Conservation (phyloP, 1,140 invertebrate genomes). For the Sesamia nonagrioides region DNA sequence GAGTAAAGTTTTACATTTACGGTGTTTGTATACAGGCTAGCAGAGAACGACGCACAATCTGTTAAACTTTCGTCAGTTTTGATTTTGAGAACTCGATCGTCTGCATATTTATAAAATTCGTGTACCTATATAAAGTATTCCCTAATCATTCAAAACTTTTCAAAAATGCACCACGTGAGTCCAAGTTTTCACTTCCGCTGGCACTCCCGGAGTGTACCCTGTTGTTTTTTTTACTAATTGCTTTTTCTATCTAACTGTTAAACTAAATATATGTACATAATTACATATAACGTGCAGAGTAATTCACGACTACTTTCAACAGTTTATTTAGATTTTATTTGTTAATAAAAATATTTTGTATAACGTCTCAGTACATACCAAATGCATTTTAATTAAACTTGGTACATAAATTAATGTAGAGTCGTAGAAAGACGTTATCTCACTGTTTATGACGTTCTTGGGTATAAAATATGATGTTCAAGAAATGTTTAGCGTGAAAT, state of each 20-base stretch:
- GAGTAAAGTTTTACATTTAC: too few relatives aligned
- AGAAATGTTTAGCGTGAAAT: neutral
- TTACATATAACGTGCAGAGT: neutral
- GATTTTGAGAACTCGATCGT: too few relatives aligned
- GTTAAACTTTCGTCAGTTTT: too few relatives aligned
- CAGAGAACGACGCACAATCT: too few relatives aligned
- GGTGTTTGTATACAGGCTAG: too few relatives aligned
- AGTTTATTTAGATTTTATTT: neutral
- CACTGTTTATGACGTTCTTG: conserved; percentile 15
- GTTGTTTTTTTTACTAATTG: too few relatives aligned
- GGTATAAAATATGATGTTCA: neutral
- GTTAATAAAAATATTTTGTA: neutral
- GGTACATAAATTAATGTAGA: neutral
- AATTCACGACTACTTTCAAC: neutral
- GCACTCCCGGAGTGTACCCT: neutral
- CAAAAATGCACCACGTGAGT: too few relatives aligned
- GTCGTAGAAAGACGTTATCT: conserved; percentile 29
- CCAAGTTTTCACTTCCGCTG: too few relatives aligned
- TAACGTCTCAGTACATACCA: neutral
- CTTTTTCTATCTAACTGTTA: neutral
- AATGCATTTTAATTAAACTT: conserved; percentile 25
- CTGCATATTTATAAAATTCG: too few relatives aligned
- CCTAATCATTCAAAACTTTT: too few relatives aligned
- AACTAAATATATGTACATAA: neutral
- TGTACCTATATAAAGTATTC: too few relatives aligned